Conservation (phyloP, 2,113 vertebrate species). For the Otocyon megalotis region DNA sequence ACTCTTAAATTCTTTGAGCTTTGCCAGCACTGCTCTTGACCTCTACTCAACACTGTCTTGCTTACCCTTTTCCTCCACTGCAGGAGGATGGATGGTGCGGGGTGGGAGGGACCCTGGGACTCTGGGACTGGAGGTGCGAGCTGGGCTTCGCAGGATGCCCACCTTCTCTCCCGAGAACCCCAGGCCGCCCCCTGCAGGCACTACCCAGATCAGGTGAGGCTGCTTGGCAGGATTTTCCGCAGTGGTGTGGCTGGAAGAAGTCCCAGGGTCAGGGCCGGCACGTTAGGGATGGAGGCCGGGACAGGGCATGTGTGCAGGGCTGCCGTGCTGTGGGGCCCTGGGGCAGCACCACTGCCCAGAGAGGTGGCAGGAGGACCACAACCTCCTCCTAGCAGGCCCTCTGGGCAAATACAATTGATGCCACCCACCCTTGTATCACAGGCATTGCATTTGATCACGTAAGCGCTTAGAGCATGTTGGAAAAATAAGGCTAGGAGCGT, state of each 20-base stretch:
- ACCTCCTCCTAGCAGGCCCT: conserved; percentile 90
- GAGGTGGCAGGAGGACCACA: conserved; percentile 94
- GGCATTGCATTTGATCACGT: conserved; percentile 94
- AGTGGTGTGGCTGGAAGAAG: conserved; percentile 56
- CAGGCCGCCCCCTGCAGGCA: neutral
- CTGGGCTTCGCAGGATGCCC: no score
- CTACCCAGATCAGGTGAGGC: conserved; percentile 81
- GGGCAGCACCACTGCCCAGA: conserved; percentile 93
- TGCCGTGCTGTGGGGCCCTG: conserved; percentile 94
- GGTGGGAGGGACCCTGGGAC: no score
- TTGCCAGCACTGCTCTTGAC: neutral
- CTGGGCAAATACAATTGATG: conserved; percentile 92
- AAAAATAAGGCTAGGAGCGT: conserved; percentile 93
- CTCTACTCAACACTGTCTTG: neutral
- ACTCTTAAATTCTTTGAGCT: neutral
- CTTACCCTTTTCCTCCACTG: neutral
- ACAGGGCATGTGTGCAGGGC: conserved; percentile 96
- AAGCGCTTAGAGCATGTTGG: conserved; percentile 92
- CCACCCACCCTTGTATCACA: conserved; percentile 97
- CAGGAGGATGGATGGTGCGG: no score
- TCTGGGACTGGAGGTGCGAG: no score
- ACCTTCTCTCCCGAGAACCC: no score
- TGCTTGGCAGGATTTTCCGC: conserved; percentile 82
- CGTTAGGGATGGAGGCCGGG: conserved; percentile 91
- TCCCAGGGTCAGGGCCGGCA: neutral